phyloP scores from a whole-genome alignment of 2,797 vertebrate species.

The Brachymystax lenok region DNA sequence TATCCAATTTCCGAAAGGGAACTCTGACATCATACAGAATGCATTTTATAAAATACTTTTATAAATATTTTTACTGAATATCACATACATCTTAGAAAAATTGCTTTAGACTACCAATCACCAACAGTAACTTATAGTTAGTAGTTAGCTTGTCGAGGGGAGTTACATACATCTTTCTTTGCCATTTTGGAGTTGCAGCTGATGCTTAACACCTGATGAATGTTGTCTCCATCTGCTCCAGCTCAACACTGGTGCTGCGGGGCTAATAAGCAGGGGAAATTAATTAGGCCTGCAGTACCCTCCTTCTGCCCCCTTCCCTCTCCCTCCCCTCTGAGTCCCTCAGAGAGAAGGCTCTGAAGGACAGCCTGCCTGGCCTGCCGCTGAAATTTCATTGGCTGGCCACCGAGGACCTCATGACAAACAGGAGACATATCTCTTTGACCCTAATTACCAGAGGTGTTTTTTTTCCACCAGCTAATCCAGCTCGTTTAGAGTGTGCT shows the following conservation, averaged over 20 bases:
- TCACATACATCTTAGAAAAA: not conserved
- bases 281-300: conserved; percentile 56
- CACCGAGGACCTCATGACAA: conserved; percentile 65
- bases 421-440: conserved; percentile 69
- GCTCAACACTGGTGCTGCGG: conserved; percentile 47
- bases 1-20: not conserved
- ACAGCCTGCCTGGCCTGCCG: conserved; percentile 42
- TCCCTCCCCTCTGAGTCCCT: not conserved
- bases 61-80: not conserved
- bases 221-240: conserved; percentile 62
- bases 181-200: conserved; percentile 63
- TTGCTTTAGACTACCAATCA: not conserved
- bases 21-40: not conserved
- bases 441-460: conserved; percentile 77
- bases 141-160: not conserved
- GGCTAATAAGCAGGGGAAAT: conserved; percentile 62
- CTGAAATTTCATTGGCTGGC: conserved; percentile 49
- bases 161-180: conserved; percentile 54
- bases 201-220: conserved; percentile 58
- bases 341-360: conserved; percentile 45
- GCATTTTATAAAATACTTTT: not conserved
- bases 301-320: not conserved
- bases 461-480: conserved; percentile 68
- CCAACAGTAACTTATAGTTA: not conserved
- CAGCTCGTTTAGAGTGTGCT: conserved; percentile 47